Base-by-base conservation (phyloP, 2,113 vertebrate genomes). In the Nibea coibor region DNA sequence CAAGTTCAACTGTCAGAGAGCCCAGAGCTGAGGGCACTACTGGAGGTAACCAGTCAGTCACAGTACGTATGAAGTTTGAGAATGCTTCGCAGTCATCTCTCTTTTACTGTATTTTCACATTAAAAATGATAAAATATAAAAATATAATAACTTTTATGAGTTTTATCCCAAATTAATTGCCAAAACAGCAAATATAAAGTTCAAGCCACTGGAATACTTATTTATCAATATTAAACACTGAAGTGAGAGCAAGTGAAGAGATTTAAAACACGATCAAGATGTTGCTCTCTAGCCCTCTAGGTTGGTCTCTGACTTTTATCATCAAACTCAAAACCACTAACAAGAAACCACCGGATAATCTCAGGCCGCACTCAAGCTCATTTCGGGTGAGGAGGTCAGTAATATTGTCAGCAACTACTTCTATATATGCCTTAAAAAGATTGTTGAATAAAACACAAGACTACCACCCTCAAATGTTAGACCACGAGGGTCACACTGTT, bases 1-100 rank as follows among this genome's bases (percentile, higher is more conserved):
- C 63, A 84, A 47, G 53, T 31, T 31, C 35, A 80, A 24, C 47
- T 82, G 75, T 77, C 62, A 83, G 58, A 62, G 63, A 58, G 56
- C 22, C 24, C 12, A 22, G 35, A 70, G 75, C 54, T 67, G 63
- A 69, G 64, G 76, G 57, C 58, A 65, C 20, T 50, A 26, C 26
- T 73, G 47, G 4, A 75, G 78, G 66, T 53, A 78, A 26, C 63
- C 81, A 68, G 56, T 81, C 75, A 48, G 42, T 67, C 57, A 58
- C 26, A 42, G 10, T 58, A 26, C 24, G 24, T 26, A 12, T 20
- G 22, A 69, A 22, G 67, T 62, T 22, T 68, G 35, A 17, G 28
- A 43, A 57, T 16, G 35, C 59, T 43, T 42, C 57, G 8, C 31
- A 35, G 31, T 35, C 31, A 35, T 35, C 31, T 35, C 31, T 35